Evolutionary conservation across 2,888 invertebrate genomes (phyloP).

Genomic region (Halictus ligatus): DNA sequence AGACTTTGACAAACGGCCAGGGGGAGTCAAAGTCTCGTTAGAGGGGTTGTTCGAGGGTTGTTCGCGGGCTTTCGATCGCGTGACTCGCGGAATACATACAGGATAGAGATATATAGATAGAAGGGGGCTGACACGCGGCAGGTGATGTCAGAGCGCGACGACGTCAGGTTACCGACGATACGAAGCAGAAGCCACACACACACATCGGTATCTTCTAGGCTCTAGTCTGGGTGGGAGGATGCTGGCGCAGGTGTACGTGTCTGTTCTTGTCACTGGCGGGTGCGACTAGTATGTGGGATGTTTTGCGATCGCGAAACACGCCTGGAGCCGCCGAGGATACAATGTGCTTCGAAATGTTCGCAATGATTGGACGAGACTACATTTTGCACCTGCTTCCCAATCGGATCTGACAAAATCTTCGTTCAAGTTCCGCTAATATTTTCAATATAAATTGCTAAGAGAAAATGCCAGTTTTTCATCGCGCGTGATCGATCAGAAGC

Average conservation of each 20-base stretch:
- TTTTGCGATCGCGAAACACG: conserved; percentile 44
- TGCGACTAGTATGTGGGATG: conserved; percentile 31
- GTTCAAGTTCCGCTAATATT: not conserved
- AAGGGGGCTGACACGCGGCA: not conserved
- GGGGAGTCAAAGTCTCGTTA: conserved; percentile 4
- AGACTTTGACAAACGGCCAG: not conserved
- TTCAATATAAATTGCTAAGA: too few relatives aligned
- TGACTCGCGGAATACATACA: conserved; percentile 39
- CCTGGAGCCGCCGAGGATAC: not conserved
- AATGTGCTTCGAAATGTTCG: not conserved
- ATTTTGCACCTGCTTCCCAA: not conserved
- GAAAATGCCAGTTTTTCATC: too few relatives aligned
- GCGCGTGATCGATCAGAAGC: too few relatives aligned
- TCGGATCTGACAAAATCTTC: not conserved
- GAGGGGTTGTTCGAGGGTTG: conserved; percentile 12
- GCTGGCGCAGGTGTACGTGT: conserved; percentile 48
- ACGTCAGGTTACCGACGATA: conserved; percentile 36
- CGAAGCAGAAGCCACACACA: conserved; percentile 64
- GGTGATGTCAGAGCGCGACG: conserved; percentile 38
- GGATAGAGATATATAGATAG: not conserved
- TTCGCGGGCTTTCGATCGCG: conserved; percentile 46
- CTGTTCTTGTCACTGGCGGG: conserved; percentile 44
- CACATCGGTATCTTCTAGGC: conserved; percentile 52
- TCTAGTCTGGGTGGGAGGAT: conserved; percentile 31
- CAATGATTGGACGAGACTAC: not conserved